Conservation (phyloP, 30 jellyfish, hydroid and myxozoan species). For the Cassiopea andromeda region DNA sequence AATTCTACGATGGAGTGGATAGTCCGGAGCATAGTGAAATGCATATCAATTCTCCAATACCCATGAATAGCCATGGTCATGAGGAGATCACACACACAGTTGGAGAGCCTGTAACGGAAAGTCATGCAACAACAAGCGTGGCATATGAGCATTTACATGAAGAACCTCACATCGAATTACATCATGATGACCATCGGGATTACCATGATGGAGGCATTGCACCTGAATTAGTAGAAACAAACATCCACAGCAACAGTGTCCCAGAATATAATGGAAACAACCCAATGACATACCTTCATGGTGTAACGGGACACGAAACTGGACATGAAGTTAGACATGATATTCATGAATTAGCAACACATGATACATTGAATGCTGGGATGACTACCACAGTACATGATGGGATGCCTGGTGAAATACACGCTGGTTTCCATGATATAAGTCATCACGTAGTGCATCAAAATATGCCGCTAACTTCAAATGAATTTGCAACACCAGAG, state of each 20-base stretch:
- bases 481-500: constrained; percentile 19
- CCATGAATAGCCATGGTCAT: constrained; percentile 13
- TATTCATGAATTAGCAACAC: background rate
- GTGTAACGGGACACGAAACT: background rate
- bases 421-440: background rate
- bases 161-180: constrained; percentile 42
- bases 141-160: constrained; percentile 27
- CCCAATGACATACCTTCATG: constrained; percentile 54
- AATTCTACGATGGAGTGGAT: constrained; percentile 23
- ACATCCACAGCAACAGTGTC: constrained; percentile 50
- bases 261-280: constrained; percentile 56
- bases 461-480: background rate
- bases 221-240: constrained; percentile 28
- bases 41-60: background rate
- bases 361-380: background rate
- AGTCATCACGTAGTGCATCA: background rate
- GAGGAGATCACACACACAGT: constrained; percentile 12
- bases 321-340: constrained; percentile 22
- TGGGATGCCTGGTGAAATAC: background rate
- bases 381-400: constrained; percentile 1
- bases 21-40: background rate
- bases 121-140: constrained; percentile 23
- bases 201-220: constrained; percentile 55
- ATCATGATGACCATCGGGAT: constrained; percentile 51
- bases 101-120: constrained; percentile 22